Evolutionary conservation across 2,113 vertebrate genomes (phyloP), one percentile per base, ranked within the genome.

Genomic region (Aspidoscelis tigris): DNA sequence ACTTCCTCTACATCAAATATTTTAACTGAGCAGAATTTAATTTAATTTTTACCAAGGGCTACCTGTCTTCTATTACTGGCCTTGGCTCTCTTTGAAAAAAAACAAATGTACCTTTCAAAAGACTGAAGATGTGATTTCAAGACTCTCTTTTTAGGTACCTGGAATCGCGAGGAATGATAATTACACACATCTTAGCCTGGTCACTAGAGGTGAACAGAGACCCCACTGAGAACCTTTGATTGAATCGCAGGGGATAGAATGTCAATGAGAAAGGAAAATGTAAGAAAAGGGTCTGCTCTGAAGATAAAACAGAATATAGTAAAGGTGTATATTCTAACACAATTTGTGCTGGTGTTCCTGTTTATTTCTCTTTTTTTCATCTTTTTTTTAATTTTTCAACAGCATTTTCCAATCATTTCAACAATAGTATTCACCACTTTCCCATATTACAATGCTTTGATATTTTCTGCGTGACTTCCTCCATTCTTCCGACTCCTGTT

Each of bases 161-260:
- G 3, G 58, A 0, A 83, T 76, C 65, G 33, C 33, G 78, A 64
- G 8, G 90, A 7, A 24, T 79, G 76, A 41, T 74, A 78, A 80
- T 89, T 71, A 81, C 33, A 78, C 0, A 0, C 66, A 24, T 80
- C 12, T 61, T 90, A 61, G 87, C 86, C 84, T 76, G 73, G 78
- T 75, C 78, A 90, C 64, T 24, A 81, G 24, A 86, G 68, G 11
- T 85, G 73, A 84, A 80, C 55, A 64, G 9, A 43, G n/a, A 7
- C 85, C 50, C 69, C 33, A 44, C 82, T 21, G 58, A 77, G 73
- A 4, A n/a, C 18, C 8, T 66, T 81, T 5, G 3, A 81, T 5
- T 44, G 61, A 87, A 3, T 20, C 84, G 47, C 7, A 43, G 69
- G 66, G 81, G 39, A 22, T 64, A 82, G 68, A 76, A 81, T 61